A percentile compares a stretch with the other conserved stretches of the same genome.
phyloP scores from a whole-genome alignment of 23 tunicate species.

The Trididemnum clinides region DNA sequence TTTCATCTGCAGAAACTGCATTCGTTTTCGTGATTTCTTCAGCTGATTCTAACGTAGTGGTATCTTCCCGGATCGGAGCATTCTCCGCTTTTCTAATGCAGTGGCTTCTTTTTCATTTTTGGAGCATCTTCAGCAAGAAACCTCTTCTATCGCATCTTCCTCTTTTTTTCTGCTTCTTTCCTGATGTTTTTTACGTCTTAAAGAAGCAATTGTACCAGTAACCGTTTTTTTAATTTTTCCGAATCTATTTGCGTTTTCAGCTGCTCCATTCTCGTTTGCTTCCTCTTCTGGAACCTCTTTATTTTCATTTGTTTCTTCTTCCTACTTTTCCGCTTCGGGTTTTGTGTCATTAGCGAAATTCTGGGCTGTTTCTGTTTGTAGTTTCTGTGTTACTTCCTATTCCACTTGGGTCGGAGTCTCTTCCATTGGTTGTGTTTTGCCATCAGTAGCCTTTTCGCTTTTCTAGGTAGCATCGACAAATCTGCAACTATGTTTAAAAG shows the following conservation, averaged over 20 bases:
- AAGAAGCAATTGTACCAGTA: slow-evolving; percentile 56
- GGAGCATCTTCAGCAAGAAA: not conserved
- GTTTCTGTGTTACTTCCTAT: not conserved
- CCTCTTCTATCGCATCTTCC: not conserved
- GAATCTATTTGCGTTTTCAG: not conserved
- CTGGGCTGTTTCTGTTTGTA: slow-evolving; percentile 1
- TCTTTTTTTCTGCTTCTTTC: slow-evolving; percentile 37
- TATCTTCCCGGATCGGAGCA: too few relatives aligned
- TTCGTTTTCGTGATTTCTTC: not conserved
- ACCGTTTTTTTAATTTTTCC: slow-evolving; percentile 38
- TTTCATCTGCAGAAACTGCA: not conserved
- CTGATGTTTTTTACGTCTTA: slow-evolving; percentile 27
- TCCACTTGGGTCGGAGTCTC: slow-evolving; percentile 7
- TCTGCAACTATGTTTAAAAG: too few relatives aligned
- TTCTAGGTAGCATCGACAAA: not conserved
- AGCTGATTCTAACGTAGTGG: not conserved
- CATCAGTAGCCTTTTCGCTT: not conserved
- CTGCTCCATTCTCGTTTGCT: too few relatives aligned
- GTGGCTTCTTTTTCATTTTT: not conserved
- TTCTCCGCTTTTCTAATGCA: not conserved
- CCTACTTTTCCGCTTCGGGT: not conserved
- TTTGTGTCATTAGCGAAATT: not conserved
- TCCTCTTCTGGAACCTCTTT: too few relatives aligned
- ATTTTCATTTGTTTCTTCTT: too few relatives aligned
- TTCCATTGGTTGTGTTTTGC: not conserved